Base-by-base conservation (phyloP, 1,140 invertebrate species). In the Rhynchophorus ferrugineus region DNA sequence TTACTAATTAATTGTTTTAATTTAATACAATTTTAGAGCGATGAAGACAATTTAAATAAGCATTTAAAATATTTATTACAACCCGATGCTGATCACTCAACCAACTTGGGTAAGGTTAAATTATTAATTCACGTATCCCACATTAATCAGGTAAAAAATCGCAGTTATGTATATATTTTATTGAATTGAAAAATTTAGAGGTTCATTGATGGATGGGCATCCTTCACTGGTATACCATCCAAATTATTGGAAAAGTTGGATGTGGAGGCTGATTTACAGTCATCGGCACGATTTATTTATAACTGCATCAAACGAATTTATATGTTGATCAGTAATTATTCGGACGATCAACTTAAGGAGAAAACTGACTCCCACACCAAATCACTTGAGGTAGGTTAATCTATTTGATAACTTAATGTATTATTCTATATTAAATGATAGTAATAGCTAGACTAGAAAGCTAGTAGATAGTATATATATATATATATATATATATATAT, bases 251-350 rank as follows among this genome's bases (percentile, higher is more conserved):
- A 54, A 37, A 48, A 56, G 19, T 38, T 61, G 13, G 50, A 57
- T 18, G 22, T 43, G 0, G 38, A 56, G 2, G 20, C 35, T 9
- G 51, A 54, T 24, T 13, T 55, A 19, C 51, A 56, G 17, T 41
- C 50, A 35, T 41, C 44, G 3, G 49, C 43, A n/a, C 38, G 53
- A 22, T 49, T 38, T 22, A 47, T 57, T 7, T 57, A 44, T 24
- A 61, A 58, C 20, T 57, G 52, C 36, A 57, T 60, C 13, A 51
- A 56, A 29, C 57, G 56, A 43, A 21, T 58, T 6, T 58, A 61
- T 33, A 5, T 19, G 3, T 19, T 55, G 18, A 29, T 46, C 5
- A 18, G 24, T 34, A 29, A 48, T n/a, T 53, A 45, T 45, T 6
- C 20, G 1, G 47, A 49, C 3, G 39, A 49, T 41, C 11, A 37